Percentiles rank a stretch among this genome's conserved stretches.
These are phyloP conservation scores for Excalfactoria chinensis DNA, from an alignment of 2,113 vertebrate species.

Conservation along the genomic window DNA sequence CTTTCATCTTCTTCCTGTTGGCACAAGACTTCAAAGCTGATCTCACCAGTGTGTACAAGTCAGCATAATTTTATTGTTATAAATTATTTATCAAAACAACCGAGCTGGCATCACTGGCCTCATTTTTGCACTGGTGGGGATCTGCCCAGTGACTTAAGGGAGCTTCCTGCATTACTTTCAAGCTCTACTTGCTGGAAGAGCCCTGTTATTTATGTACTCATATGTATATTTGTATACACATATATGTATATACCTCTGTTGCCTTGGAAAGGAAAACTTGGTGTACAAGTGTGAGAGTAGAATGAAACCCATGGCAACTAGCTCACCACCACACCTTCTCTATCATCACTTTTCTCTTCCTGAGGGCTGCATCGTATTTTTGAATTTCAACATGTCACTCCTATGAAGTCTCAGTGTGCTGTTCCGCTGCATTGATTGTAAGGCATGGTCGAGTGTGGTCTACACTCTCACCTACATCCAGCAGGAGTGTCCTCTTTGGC, in stretches of 20 bases:
- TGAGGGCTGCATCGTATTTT: background rate
- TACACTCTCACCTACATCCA: background rate
- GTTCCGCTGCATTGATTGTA: background rate
- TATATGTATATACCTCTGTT: background rate
- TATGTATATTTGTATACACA: background rate
- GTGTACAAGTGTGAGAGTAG: background rate
- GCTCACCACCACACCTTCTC: accelerated
- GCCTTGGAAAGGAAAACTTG: background rate
- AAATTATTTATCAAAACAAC: background rate
- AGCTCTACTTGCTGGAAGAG: background rate
- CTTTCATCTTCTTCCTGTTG: background rate
- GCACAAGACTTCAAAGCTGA: background rate
- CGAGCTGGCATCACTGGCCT: background rate
- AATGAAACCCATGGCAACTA: background rate
- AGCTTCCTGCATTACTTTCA: background rate
- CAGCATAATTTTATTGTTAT: background rate
- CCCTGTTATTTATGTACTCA: background rate
- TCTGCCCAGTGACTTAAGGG: background rate
- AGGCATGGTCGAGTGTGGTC: background rate
- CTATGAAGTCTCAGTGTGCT: background rate
- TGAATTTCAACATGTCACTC: background rate
- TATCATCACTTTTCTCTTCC: background rate
- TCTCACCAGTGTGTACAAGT: background rate
- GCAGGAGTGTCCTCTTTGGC: background rate
- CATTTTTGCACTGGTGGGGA: background rate